Percentiles rank a stretch among this genome's conserved stretches.
Evolutionary conservation across 2,888 invertebrate genomes (phyloP).

Genomic region (Adela reaumurella): DNA sequence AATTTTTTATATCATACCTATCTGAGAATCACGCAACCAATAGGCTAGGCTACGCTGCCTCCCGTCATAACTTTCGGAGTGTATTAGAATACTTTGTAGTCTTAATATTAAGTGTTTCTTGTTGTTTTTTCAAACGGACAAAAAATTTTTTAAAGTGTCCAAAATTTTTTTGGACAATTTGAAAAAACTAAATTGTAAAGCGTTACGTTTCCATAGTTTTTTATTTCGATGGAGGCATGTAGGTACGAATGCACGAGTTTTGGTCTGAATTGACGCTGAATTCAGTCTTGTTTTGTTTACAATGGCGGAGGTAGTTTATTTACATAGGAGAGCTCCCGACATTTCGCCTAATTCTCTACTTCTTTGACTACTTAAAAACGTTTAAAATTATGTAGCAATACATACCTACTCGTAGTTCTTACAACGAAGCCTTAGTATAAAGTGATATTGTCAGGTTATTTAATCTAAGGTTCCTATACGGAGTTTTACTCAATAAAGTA

Average conservation of each 20-base stretch:
- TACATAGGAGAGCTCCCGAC: constrained; percentile 24
- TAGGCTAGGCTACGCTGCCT: too few species aligned
- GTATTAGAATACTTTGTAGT: too few species aligned
- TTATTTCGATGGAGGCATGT: too few species aligned
- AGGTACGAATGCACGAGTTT: constrained; percentile 1
- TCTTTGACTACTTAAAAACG: neutral
- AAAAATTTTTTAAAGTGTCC: too few species aligned
- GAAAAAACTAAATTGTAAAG: too few species aligned
- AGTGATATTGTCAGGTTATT: neutral
- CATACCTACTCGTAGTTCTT: neutral
- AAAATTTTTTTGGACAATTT: too few species aligned
- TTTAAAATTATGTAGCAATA: neutral
- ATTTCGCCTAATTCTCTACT: neutral
- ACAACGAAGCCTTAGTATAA: neutral
- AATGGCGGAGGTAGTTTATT: constrained; percentile 38
- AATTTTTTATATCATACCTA: too few species aligned
- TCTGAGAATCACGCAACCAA: too few species aligned
- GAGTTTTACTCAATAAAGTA: neutral
- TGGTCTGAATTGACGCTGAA: constrained; percentile 52
- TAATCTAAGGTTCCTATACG: neutral
- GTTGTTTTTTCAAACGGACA: too few species aligned
- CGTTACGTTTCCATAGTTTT: too few species aligned
- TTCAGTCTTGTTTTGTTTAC: constrained; percentile 54
- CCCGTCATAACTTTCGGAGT: too few species aligned
- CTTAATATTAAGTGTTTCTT: too few species aligned